Base-by-base conservation (phyloP, 2,113 vertebrate genomes). In the Hoplias malabaricus region DNA sequence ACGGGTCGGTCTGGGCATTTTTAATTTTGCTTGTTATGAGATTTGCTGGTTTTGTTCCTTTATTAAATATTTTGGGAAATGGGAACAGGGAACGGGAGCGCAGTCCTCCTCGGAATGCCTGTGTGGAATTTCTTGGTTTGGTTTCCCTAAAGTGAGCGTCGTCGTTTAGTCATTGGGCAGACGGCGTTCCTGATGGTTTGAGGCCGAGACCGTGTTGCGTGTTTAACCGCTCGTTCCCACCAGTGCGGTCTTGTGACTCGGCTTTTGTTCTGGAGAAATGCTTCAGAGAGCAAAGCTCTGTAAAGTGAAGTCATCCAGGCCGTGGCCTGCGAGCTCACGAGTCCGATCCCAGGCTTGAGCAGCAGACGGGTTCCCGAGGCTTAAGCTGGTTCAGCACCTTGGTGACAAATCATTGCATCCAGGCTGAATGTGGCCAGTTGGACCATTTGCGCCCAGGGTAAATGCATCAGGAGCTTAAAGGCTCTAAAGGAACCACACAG, bases 401-500 rank as follows among this genome's bases (percentile, higher is more conserved):
- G 63, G 43, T 33, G 63, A 23, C 62, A 74, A 40, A 73, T 73
- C n/a, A 73, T 40, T 21, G 48, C 40, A 50, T 50, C 53, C 50
- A 40, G 14, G 1, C n/a, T 34, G 53, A 65, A 21, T 11, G 2
- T 8, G 34, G 38, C 73, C 46, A 40, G 46, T 56, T 42, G 48
- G 73, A 67, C n/a, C 34, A 14, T 68, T 42, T 42, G 2, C 48
- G 69, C 46, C 50, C 9, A 7, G 31, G 33, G 63, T 33, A 53
- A 53, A 13, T n/a, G 65, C 65, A 34, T 75, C 63, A 21, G 53
- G 3, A 61, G 65, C 25, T 46, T 31, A 31, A 38, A 29, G 1
- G 23, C 14, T 42, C 57, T 74, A 50, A 67, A 76, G 48, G 42
- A 80, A 29, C 38, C 38, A 23, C 11, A 3, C 59, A 50, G 38